These are phyloP conservation scores for Epizoanthus illoricatus DNA, from an alignment of 92 coral and sea anemone genomes.

Conservation along the genomic window DNA sequence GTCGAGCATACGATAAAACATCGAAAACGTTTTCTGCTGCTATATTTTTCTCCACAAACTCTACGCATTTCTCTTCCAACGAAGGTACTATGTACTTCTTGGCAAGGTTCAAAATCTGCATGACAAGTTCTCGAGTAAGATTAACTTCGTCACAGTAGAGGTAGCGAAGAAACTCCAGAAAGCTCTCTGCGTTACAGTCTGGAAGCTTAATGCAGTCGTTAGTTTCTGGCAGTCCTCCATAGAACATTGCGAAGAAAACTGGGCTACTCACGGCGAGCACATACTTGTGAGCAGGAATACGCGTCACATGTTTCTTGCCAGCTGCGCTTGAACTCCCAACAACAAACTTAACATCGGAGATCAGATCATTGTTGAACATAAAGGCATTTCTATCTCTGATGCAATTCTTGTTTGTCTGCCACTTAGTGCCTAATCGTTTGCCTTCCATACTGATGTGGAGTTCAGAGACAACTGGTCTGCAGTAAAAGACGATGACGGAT, in stretches of 20 bases:
- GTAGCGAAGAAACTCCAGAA: slow-evolving; percentile 67
- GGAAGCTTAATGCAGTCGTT: slow-evolving; percentile 58
- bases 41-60: slow-evolving; percentile 60
- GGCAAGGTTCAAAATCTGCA: slow-evolving; percentile 66
- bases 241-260: slow-evolving; percentile 76
- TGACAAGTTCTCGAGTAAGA: slow-evolving; percentile 58
- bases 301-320: slow-evolving; percentile 19
- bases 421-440: background rate
- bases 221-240: slow-evolving; percentile 51
- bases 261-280: slow-evolving; percentile 83
- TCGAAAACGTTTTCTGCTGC: slow-evolving; percentile 63
- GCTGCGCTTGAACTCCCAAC: slow-evolving; percentile 20
- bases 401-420: slow-evolving; percentile 39
- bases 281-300: slow-evolving; percentile 78
- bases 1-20: slow-evolving; percentile 61
- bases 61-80: slow-evolving; percentile 59
- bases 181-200: slow-evolving; percentile 75
- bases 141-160: slow-evolving; percentile 73
- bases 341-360: slow-evolving; percentile 59
- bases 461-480: background rate
- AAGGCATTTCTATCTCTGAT: slow-evolving; percentile 51
- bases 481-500: background rate
- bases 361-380: slow-evolving; percentile 59
- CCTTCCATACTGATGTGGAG: slow-evolving; percentile 2
- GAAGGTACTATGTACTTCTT: slow-evolving; percentile 72